phyloP scores from a whole-genome alignment of 2,797 vertebrate genomes.

The Steatocranus sp. region DNA sequence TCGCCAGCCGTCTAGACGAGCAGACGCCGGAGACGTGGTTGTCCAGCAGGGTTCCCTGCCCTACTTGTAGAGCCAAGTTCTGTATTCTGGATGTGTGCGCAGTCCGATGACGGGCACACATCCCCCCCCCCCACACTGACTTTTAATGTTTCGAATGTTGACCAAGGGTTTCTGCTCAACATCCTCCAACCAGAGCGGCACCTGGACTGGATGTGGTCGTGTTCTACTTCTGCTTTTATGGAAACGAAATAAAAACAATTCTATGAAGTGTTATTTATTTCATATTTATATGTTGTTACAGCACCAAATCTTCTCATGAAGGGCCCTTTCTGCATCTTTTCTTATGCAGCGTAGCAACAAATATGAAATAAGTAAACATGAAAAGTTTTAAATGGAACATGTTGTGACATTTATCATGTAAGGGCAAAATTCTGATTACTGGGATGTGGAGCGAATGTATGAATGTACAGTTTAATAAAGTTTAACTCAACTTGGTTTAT shows the following conservation, averaged over 20 bases:
- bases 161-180: neutral
- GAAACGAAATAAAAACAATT: neutral
- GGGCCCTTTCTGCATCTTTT: neutral
- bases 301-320: neutral
- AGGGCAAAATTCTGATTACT: neutral
- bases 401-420: neutral
- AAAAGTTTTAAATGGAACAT: neutral
- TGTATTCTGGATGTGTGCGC: constrained; percentile 90
- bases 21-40: constrained; percentile 92
- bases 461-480: neutral
- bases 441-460: neutral
- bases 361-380: neutral
- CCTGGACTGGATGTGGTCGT: neutral
- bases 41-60: constrained; percentile 89
- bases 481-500: neutral
- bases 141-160: neutral
- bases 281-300: neutral
- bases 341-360: neutral
- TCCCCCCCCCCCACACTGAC: neutral
- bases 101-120: constrained; percentile 67
- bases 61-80: constrained; percentile 89
- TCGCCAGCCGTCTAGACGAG: constrained; percentile 93
- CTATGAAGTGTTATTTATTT: neutral
- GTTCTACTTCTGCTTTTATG: neutral
- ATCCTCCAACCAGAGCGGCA: neutral